Conservation (phyloP, 2,797 vertebrate genomes). For the Lepidocolaptes lacrymiger region DNA sequence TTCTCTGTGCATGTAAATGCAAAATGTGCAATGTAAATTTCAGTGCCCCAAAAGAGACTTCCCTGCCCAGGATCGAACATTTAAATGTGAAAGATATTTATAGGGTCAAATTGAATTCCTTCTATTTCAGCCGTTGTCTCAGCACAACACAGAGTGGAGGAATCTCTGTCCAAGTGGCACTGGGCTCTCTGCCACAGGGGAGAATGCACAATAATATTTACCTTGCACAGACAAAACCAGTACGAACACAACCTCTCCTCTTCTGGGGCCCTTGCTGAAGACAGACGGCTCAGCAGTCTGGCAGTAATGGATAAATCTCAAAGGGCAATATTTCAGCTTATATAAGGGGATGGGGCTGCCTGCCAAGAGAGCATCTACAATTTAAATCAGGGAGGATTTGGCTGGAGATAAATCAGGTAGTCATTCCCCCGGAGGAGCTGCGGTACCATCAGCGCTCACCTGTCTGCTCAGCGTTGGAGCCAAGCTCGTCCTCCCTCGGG, state of each 20-base stretch:
- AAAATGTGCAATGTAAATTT: no score
- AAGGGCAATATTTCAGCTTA: conserved; percentile 62
- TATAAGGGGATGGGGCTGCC: conserved; percentile 39
- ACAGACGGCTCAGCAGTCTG: conserved; percentile 33
- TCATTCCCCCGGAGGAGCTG: not conserved
- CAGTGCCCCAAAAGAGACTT: not conserved
- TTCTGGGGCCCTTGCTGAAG: conserved; percentile 33
- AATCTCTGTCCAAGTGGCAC: not conserved
- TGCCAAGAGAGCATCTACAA: conserved; percentile 57
- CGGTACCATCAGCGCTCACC: not conserved
- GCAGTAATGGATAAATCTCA: conserved; percentile 41
- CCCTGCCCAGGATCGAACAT: not conserved
- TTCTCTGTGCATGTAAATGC: not conserved
- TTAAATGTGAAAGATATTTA: not conserved
- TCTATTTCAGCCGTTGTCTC: not conserved
- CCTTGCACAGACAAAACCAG: not conserved
- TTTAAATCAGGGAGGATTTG: conserved; percentile 59
- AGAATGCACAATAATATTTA: conserved; percentile 2
- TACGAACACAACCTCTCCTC: not conserved
- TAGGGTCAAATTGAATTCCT: not conserved
- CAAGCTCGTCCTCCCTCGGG: not conserved
- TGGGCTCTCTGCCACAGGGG: not conserved
- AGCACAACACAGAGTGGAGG: not conserved
- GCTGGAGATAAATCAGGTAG: conserved; percentile 50
- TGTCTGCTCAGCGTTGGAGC: not conserved